phyloP scores from a whole-genome alignment of 2,888 invertebrate species.

The Phania funesta region DNA sequence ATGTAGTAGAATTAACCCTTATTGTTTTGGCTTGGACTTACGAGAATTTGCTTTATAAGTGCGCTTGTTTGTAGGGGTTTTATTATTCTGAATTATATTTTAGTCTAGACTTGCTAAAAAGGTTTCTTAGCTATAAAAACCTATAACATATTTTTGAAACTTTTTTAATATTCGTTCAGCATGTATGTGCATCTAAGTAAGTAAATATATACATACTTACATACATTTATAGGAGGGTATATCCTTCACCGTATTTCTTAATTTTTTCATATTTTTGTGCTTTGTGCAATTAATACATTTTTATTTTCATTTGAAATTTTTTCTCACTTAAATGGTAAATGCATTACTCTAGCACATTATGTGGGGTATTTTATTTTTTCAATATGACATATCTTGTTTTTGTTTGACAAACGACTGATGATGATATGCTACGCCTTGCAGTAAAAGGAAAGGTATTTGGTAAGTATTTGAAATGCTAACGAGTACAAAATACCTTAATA shows the following conservation, averaged over 20 bases:
- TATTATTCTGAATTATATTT: too few relatives aligned
- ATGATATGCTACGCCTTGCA: too few relatives aligned
- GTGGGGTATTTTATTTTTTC: too few relatives aligned
- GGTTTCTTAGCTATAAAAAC: constrained; percentile 27
- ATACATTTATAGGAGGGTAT: too few relatives aligned
- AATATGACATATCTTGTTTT: too few relatives aligned
- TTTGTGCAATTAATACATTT: constrained; percentile 16
- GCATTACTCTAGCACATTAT: too few relatives aligned
- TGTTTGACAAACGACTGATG: too few relatives aligned
- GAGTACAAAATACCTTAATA: too few relatives aligned
- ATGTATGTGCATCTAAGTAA: background rate
- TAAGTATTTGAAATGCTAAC: too few relatives aligned
- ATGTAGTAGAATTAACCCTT: constrained; percentile 41
- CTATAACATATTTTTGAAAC: constrained; percentile 34
- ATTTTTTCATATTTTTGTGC: background rate
- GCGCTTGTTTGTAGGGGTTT: background rate
- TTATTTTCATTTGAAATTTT: background rate
- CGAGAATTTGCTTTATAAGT: background rate
- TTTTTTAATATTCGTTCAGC: constrained; percentile 23
- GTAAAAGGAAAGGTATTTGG: too few relatives aligned
- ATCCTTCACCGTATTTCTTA: too few relatives aligned
- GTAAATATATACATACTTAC: too few relatives aligned
- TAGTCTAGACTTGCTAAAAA: constrained; percentile 46
- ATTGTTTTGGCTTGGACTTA: constrained; percentile 6
- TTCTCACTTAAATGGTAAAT: background rate